Base-by-base conservation (phyloP, 1,140 invertebrate genomes). In the Drosophila bocqueti region DNA sequence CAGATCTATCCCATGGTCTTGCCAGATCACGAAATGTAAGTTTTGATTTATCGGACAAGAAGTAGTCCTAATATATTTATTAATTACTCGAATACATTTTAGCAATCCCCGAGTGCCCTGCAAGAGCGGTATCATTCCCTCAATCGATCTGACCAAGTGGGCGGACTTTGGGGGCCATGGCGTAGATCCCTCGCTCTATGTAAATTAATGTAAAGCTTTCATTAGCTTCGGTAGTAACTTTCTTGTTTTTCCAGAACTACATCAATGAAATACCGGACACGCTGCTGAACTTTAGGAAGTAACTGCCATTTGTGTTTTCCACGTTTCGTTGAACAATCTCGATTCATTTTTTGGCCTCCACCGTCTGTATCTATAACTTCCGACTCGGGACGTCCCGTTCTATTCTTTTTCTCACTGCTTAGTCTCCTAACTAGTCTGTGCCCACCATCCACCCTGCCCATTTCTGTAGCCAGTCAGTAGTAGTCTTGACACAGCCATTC, bases 1-100 rank as follows among this genome's bases (percentile, higher is more conserved):
- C 99, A 99, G 93, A 95, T 98, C 18, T 98, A 98, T 93, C 98
- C 98, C 0, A 98, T 99, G 96, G 96, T 98, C 0, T 93, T 98
- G 73, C 97, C 97, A 1, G 97, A 98, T 94, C 97, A 97, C 91
- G 97, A 97, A 95, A 95, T 98, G 97, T 98, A 94, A 96, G 96
- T 95, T 45, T 21, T 47, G 8, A 8, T 69, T 55, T 55, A 24
- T 40, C 31, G 58, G 8, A 24, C 1, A 18, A 15, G 1, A 15
- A 4, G 8, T 10, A n/a, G n/a, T n/a, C n/a, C n/a, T n/a, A 4
- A 34, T 57, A 34, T 49, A 2, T 15, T 36, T 9, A 11, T 16
- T 36, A 49, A 47, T 24, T 31, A 8, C 16, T 45, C 29, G 0
- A 0, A 10, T 34, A 4, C 7, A 31, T 11, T 47, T 16, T 72